These are phyloP conservation scores for Lathamus discolor DNA, from an alignment of 2,113 vertebrate genomes.

Conservation along the genomic window DNA sequence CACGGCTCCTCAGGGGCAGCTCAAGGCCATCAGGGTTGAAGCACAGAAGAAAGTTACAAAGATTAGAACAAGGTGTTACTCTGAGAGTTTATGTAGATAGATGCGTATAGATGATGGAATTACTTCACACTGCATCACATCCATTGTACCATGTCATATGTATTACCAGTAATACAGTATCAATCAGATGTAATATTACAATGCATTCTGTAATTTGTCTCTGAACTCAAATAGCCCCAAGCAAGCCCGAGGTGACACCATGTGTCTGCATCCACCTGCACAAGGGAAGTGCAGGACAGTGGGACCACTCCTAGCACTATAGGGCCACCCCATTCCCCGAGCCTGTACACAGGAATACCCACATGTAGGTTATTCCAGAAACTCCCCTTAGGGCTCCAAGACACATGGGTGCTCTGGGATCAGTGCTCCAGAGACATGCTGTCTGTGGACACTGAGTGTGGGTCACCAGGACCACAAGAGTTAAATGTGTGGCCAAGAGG, in stretches of 20 bases:
- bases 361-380: fast-evolving
- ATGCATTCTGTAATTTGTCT: background rate
- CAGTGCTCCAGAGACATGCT: background rate
- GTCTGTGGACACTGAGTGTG: background rate
- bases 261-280: background rate
- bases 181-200: background rate
- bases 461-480: background rate
- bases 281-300: background rate
- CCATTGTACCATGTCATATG: background rate
- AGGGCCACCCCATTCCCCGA: background rate
- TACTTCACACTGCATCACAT: too few relatives aligned
- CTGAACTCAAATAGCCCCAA: background rate
- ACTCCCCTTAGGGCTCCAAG: background rate
- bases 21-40: background rate
- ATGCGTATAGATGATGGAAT: background rate
- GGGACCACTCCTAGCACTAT: fast-evolving
- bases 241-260: fast-evolving
- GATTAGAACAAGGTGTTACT: background rate
- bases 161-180: background rate
- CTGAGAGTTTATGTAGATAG: background rate
- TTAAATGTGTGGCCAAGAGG: fast-evolving
- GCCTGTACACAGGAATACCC: background rate
- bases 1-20: background rate
- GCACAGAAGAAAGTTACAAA: background rate
- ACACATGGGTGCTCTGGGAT: background rate